These are phyloP conservation scores for Tigriopus californicus DNA, from an alignment of 2,888 invertebrate species.

Conservation along the genomic window DNA sequence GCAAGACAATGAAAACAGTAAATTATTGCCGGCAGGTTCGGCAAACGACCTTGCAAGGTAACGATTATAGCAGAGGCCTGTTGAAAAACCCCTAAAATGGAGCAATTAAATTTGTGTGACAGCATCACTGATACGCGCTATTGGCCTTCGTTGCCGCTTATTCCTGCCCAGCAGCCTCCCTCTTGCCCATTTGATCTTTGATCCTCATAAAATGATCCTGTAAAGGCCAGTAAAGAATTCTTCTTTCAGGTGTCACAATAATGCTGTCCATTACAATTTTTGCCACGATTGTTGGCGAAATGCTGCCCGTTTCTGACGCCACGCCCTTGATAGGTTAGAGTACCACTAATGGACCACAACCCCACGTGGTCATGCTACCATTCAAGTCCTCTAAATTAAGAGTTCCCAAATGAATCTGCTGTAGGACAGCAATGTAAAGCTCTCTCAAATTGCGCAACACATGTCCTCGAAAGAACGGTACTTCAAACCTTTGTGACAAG, in stretches of 20 bases:
- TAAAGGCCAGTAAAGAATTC: neutral
- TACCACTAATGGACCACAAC: neutral
- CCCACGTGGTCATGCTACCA: no score
- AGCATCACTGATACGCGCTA: no score
- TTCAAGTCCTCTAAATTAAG: neutral
- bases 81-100: neutral
- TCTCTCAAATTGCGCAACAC: no score
- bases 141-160: neutral
- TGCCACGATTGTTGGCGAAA: slow-evolving; percentile 35
- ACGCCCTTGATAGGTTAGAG: slow-evolving; percentile 34
- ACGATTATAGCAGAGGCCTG: no score
- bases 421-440: no score
- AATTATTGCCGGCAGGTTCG: no score
- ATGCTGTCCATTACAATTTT: slow-evolving; percentile 36
- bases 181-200: neutral
- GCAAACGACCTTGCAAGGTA: no score
- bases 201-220: neutral
- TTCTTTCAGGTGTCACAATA: slow-evolving; percentile 31
- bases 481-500: no score
- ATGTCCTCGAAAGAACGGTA: no score
- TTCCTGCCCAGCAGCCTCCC: neutral
- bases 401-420: neutral
- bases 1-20: no score
- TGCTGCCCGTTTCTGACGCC: slow-evolving; percentile 37
- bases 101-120: neutral